phyloP scores from a whole-genome alignment of 2,797 vertebrate genomes.

The Falco novaeseelandiae region DNA sequence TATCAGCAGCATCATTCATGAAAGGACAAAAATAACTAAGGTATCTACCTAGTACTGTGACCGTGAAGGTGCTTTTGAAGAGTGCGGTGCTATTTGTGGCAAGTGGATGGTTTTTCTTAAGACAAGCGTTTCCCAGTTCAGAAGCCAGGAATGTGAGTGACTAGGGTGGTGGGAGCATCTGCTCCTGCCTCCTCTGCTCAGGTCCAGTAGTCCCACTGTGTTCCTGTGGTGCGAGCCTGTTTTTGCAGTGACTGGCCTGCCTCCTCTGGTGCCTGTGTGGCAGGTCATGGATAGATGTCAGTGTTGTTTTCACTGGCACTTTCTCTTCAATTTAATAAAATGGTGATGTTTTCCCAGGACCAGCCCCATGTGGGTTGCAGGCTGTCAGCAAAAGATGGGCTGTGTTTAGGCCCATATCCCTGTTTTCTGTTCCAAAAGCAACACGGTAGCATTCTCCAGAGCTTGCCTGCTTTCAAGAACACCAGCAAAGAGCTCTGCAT shows the following conservation, averaged over 20 bases:
- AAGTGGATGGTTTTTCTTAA: not conserved
- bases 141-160: not conserved
- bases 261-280: not conserved
- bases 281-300: not conserved
- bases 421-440: not conserved
- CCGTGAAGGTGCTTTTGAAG: not conserved
- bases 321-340: not conserved
- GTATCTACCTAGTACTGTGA: not conserved
- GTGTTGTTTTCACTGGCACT: not conserved
- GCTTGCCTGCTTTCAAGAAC: not conserved
- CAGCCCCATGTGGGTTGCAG: not conserved
- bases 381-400: not conserved
- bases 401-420: not conserved
- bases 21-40: not conserved
- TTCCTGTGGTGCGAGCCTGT: not conserved
- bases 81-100: not conserved
- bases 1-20: not conserved
- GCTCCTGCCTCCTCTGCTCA: not conserved
- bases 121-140: not conserved
- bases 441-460: not conserved
- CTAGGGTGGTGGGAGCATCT: not conserved
- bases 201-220: not conserved
- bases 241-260: not conserved
- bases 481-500: not conserved
- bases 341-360: not conserved